A percentile compares a stretch with the other conserved stretches of the same genome.
These are phyloP conservation scores for Syncerus caffer DNA, from an alignment of 2,797 vertebrate species.

Conservation along the genomic window DNA sequence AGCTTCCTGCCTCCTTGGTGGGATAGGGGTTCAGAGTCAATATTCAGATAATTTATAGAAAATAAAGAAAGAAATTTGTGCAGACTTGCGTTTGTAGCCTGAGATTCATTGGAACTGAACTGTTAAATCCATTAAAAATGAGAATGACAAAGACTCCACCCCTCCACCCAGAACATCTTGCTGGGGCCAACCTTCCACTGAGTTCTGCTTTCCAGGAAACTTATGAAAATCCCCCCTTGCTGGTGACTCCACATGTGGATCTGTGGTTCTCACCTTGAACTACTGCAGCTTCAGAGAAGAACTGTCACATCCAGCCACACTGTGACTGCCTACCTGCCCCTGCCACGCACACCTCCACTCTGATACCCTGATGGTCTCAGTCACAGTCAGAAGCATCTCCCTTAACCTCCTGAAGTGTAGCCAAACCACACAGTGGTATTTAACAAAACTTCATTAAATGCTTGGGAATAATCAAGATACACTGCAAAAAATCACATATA, in stretches of 20 bases:
- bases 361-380: not conserved
- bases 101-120: not conserved
- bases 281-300: not conserved
- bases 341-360: not conserved
- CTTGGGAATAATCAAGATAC: not conserved
- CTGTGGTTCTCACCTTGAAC: not conserved
- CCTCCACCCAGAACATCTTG: not conserved
- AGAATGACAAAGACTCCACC: not conserved
- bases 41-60: not conserved
- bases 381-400: not conserved
- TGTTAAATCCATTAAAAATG: not conserved
- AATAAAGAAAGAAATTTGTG: not conserved
- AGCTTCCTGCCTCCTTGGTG: not conserved
- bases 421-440: not conserved
- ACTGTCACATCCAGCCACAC: not conserved
- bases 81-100: not conserved
- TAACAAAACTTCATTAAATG: constrained; percentile 17
- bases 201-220: not conserved
- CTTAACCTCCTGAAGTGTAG: not conserved
- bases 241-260: not conserved
- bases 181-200: not conserved
- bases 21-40: not conserved
- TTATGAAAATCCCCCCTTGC: not conserved
- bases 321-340: not conserved
- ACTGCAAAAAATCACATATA: not conserved